Evolutionary conservation across 2,888 invertebrate genomes (phyloP), one percentile per base, ranked within the genome.

Genomic region (Megastigmus dorsalis): DNA sequence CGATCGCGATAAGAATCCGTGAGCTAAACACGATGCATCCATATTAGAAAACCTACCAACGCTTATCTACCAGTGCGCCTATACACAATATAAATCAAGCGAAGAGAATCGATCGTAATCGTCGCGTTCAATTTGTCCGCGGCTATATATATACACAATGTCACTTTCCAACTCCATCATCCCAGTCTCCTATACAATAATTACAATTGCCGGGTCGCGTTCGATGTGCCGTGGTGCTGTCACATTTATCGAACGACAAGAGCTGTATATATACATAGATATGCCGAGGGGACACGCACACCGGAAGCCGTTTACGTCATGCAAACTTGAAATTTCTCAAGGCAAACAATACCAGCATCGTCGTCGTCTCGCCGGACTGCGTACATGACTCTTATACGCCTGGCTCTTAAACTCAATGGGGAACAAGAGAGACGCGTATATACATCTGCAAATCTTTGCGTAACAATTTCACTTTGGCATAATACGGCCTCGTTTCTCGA

Each of bases 281-380:
- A n/a, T n/a, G n/a, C n/a, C n/a, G n/a, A n/a, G n/a, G n/a, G n/a
- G 4, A 15, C 41, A 33, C 18, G 10, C 15, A 33, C 18, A 43
- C 50, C 59, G 69, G 38, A 62, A 70, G 54, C 23, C 28, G 18
- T 30, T 54, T 54, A 36, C 43, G 62, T 70, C 62, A 52, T 15
- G 54, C 54, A 45, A 62, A 70, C 62, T 70, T 70, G 62, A 62
- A 70, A 62, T 30, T 43, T 45, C 36, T 62, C 62, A 70, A 70
- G 70, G 54, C 36, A 43, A 41, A 30, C 62, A 60, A 54, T 60
- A 45, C 20, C 48, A 28, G 5, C 59, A 20, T 23, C 26, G 36
- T 18, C n/a, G n/a, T 3, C 10, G 23, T 28, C 26, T 9, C 7
- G 6, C 7, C 15, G 6, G 13, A n/a, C n/a, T n/a, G n/a, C n/a